Evolutionary conservation across 2,888 invertebrate species (phyloP).

Genomic region (Drosophila stalkeri): DNA sequence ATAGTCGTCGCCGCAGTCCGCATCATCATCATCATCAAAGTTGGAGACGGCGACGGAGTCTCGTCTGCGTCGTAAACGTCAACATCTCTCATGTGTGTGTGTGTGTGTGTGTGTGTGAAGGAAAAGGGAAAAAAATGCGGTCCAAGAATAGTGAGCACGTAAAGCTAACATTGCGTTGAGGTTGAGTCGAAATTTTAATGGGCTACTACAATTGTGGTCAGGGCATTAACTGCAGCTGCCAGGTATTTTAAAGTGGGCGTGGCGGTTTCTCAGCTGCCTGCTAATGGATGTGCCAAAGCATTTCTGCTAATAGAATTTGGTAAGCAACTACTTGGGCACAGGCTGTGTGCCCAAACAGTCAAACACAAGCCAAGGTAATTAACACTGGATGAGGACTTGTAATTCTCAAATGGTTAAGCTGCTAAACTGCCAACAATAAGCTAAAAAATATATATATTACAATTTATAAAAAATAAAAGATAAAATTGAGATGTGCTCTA

Average conservation of each 20-base stretch:
- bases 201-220: constrained; percentile 53
- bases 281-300: constrained; percentile 29
- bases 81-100: constrained; percentile 66
- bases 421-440: neutral
- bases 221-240: constrained; percentile 50
- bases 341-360: neutral
- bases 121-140: constrained; percentile 15
- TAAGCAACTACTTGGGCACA: constrained; percentile 6
- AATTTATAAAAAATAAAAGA: neutral
- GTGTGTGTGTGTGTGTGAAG: constrained; percentile 26
- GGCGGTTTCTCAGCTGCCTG: neutral
- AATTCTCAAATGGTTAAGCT: neutral
- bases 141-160: constrained; percentile 36
- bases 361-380: constrained; percentile 1
- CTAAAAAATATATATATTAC: neutral
- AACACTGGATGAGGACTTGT: neutral
- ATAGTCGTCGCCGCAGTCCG: constrained; percentile 53
- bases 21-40: constrained; percentile 61
- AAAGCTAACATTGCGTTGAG: constrained; percentile 35
- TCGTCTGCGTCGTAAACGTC: constrained; percentile 68
- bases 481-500: neutral
- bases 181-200: constrained; percentile 67
- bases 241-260: constrained; percentile 22
- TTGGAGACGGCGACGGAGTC: constrained; percentile 24
- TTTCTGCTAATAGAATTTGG: constrained; percentile 15